Evolutionary conservation across 2,888 invertebrate species (phyloP).

Genomic region (Scaptomyza reducta): DNA sequence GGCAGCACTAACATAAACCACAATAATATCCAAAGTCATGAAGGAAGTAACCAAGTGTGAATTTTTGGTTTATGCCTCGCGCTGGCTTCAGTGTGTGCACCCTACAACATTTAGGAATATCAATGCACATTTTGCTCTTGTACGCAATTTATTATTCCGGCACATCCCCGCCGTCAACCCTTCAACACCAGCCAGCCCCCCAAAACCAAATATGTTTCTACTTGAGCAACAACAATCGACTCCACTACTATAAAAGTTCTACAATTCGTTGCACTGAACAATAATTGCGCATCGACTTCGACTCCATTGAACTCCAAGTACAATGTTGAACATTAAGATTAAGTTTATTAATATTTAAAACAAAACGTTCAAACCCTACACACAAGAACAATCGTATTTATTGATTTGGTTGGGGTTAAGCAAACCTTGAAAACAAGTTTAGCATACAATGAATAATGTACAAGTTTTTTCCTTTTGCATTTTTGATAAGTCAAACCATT

Average conservation of each 20-base stretch:
- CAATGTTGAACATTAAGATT: not conserved
- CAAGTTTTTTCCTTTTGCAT: not conserved
- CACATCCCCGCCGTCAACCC: not conserved
- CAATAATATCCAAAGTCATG: constrained; percentile 79
- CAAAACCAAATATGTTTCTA: not conserved
- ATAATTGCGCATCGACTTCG: not conserved
- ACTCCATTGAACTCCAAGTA: not conserved
- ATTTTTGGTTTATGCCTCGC: constrained; percentile 76
- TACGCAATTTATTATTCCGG: constrained; percentile 6
- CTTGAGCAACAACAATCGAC: too few species aligned
- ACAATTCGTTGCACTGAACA: not conserved
- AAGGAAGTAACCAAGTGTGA: constrained; percentile 79
- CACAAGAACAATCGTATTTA: too few species aligned
- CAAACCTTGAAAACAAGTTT: not conserved
- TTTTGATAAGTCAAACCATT: constrained; percentile 3
- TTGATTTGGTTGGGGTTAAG: not conserved
- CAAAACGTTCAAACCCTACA: too few species aligned
- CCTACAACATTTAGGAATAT: constrained; percentile 18
- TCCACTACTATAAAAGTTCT: not conserved
- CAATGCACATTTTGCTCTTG: constrained; percentile 3
- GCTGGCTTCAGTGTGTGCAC: constrained; percentile 39
- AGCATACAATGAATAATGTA: not conserved
- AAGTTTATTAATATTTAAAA: too few species aligned
- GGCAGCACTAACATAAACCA: constrained; percentile 77
- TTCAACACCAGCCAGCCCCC: not conserved